Evolutionary conservation across 2,797 vertebrate species (phyloP).

Genomic region (Phoebastria nigripes): DNA sequence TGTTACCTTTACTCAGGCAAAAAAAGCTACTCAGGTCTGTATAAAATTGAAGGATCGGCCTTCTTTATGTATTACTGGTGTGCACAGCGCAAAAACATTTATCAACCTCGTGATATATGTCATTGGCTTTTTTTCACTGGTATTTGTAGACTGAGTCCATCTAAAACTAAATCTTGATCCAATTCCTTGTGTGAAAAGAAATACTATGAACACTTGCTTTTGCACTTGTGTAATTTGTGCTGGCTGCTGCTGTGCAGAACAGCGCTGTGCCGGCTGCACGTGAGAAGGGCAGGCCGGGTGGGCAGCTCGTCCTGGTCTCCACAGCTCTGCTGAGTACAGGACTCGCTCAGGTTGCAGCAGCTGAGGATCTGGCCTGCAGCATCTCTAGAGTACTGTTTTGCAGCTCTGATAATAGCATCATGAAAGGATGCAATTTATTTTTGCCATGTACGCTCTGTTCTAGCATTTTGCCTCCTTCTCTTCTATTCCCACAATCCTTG

Average conservation of each 20-base stretch:
- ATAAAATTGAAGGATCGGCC: background rate
- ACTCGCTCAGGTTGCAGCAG: background rate
- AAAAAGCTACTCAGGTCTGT: background rate
- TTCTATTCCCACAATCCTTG: background rate
- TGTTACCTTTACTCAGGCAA: background rate
- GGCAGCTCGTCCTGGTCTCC: rapidly evolving
- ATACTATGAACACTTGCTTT: background rate
- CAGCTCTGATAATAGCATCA: background rate
- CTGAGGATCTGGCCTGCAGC: background rate
- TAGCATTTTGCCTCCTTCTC: background rate
- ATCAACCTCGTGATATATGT: background rate
- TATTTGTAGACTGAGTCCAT: background rate
- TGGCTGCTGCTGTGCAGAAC: background rate
- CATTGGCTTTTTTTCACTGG: background rate
- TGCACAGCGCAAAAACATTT: background rate
- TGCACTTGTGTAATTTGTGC: background rate
- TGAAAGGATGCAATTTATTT: conserved; percentile 1
- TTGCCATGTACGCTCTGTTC: background rate
- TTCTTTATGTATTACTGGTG: background rate
- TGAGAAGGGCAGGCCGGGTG: too few relatives aligned
- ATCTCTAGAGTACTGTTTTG: background rate
- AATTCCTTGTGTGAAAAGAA: background rate
- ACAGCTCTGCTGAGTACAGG: background rate
- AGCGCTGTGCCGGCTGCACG: rapidly evolving
- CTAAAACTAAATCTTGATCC: background rate